Conservation (phyloP, 2,113 vertebrate species). For the Tyrannus savana region DNA sequence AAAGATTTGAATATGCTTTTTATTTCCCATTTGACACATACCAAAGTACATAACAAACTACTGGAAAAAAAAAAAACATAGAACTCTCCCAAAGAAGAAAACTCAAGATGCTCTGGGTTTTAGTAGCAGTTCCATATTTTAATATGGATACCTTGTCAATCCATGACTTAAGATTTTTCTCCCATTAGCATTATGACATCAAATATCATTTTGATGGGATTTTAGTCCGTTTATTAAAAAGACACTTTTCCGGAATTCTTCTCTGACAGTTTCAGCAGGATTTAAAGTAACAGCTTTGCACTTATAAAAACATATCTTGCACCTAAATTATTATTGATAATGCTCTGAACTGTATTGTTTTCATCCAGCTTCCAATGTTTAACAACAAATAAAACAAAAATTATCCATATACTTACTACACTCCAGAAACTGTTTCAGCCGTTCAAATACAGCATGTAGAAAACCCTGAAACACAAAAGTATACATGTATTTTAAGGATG, state of each 20-base stretch:
- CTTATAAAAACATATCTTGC: background rate
- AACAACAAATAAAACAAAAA: background rate
- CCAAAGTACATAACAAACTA: background rate
- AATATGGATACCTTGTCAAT: background rate
- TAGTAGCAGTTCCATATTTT: background rate
- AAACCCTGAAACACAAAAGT: conserved; percentile 81
- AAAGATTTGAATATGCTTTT: background rate
- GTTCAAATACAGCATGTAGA: conserved; percentile 91
- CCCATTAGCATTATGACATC: background rate
- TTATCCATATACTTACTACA: conserved; percentile 86
- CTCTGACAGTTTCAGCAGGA: background rate
- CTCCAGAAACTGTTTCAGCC: conserved; percentile 92
- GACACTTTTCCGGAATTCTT: background rate
- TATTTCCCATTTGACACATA: background rate
- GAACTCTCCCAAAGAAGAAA: background rate
- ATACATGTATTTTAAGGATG: background rate
- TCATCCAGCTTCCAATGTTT: background rate
- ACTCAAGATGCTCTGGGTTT: background rate
- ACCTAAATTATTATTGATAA: background rate
- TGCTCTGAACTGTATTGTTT: background rate
- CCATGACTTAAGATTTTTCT: background rate
- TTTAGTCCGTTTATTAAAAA: background rate
- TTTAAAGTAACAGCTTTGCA: background rate
- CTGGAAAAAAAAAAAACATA: background rate
- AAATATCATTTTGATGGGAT: background rate